Evolutionary conservation across 2,797 vertebrate species (phyloP).

Genomic region (Leptatherina wallacei): DNA sequence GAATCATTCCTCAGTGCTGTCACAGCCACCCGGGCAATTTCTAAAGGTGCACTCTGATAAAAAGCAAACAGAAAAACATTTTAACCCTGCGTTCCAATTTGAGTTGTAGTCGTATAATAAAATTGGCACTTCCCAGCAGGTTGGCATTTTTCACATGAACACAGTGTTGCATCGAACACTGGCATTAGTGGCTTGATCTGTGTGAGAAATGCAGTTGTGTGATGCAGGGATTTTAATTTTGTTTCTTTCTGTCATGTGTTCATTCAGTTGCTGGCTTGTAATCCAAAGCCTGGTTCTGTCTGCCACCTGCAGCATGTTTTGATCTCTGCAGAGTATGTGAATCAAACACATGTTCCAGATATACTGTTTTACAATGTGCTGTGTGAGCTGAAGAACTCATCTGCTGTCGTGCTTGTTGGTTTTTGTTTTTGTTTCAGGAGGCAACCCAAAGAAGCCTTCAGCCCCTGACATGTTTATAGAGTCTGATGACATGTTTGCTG

Average conservation of each 20-base stretch:
- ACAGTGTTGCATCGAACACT: background rate
- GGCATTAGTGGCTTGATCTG: constrained; percentile 24
- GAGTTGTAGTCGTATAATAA: background rate
- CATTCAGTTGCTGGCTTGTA: constrained; percentile 83
- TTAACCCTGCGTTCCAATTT: background rate
- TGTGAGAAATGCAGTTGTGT: constrained; percentile 54
- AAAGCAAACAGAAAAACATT: background rate
- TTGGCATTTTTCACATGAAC: constrained; percentile 6
- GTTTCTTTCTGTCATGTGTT: constrained; percentile 79
- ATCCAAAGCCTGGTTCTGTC: constrained; percentile 78
- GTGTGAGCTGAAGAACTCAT: constrained; percentile 18
- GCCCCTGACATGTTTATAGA: constrained; percentile 99
- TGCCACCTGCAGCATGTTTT: constrained; percentile 81
- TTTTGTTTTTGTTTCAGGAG: constrained; percentile 82
- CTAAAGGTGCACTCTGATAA: background rate
- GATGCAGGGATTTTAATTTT: constrained; percentile 69
- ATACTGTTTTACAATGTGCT: constrained; percentile 62
- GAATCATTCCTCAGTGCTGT: background rate
- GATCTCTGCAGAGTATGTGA: constrained; percentile 82
- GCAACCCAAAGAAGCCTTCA: constrained; percentile 93
- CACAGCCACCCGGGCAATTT: background rate
- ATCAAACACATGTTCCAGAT: constrained; percentile 75
- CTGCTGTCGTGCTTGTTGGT: background rate
- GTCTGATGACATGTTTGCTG: constrained; percentile 98
- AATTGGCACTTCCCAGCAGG: constrained; percentile 9